Evolutionary conservation across 2,797 vertebrate genomes (phyloP).

Genomic region (Pipistrellus pygmaeus): DNA sequence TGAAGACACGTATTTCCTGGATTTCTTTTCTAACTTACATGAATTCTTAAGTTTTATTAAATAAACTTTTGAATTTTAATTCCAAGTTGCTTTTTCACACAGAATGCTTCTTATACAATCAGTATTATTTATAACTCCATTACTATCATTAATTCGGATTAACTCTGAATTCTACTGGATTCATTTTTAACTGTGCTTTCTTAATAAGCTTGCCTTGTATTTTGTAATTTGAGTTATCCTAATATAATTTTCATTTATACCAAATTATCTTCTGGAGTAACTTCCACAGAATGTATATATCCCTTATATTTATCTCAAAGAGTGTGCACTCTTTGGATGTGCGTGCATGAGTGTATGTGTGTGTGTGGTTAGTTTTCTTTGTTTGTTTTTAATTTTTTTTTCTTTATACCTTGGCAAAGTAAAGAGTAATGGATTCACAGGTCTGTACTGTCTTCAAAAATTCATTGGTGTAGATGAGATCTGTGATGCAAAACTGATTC

Average conservation of each 20-base stretch:
- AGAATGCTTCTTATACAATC: neutral
- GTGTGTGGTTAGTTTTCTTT: neutral
- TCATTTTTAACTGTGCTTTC: slow-evolving; percentile 6
- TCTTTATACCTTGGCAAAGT: neutral
- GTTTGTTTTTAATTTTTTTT: neutral
- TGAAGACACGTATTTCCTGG: neutral
- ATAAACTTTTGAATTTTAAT: neutral
- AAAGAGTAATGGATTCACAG: neutral
- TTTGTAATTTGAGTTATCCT: neutral
- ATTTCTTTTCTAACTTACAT: neutral
- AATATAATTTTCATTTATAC: slow-evolving; percentile 13
- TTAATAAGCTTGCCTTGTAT: neutral
- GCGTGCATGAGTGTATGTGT: neutral
- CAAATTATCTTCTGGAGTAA: neutral
- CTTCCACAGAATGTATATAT: neutral
- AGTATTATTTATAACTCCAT: neutral
- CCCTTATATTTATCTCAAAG: neutral
- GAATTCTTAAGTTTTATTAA: neutral
- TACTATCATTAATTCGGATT: neutral
- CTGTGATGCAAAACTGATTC: neutral
- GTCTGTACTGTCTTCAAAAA: neutral
- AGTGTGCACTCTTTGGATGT: neutral
- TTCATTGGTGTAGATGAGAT: neutral
- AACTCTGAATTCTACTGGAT: neutral
- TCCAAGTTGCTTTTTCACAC: neutral